phyloP scores from a whole-genome alignment of 1,140 invertebrate species.

The Heliconius melpomene region DNA sequence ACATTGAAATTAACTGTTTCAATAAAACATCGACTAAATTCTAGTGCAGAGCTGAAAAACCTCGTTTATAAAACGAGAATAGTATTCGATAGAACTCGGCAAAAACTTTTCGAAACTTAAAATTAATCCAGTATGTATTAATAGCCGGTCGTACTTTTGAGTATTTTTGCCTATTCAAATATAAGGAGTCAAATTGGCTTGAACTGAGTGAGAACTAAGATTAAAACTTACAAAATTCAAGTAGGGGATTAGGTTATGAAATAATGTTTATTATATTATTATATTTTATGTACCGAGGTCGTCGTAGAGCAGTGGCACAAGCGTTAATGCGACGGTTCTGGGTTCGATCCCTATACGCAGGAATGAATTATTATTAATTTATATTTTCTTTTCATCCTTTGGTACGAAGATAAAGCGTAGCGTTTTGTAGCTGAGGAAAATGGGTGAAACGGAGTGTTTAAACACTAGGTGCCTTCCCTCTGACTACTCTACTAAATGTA shows the following conservation, averaged over 20 bases:
- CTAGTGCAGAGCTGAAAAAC: background rate
- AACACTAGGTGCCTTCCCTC: too few species aligned
- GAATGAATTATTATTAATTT: too few species aligned
- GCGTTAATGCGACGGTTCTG: too few species aligned
- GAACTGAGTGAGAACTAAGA: background rate
- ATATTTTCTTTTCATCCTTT: too few species aligned
- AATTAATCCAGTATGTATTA: conserved; percentile 6
- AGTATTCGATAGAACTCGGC: conserved; percentile 1
- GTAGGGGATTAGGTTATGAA: background rate
- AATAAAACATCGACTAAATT: background rate
- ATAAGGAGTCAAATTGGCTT: background rate
- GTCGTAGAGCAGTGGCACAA: too few species aligned
- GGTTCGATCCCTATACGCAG: too few species aligned
- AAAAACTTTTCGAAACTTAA: conserved; percentile 9
- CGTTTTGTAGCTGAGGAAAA: too few species aligned
- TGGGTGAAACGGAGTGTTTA: too few species aligned
- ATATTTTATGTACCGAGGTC: too few species aligned
- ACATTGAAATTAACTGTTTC: conserved; percentile 1
- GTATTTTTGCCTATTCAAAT: conserved; percentile 9
- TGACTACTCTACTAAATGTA: too few species aligned
- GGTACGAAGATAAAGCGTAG: too few species aligned
- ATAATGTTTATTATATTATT: too few species aligned
- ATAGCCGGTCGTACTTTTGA: conserved; percentile 1
- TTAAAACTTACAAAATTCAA: background rate
- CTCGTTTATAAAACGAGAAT: conserved; percentile 2